Conservation (phyloP, 1,140 invertebrate genomes). For the Philotrypesis tridentata region DNA sequence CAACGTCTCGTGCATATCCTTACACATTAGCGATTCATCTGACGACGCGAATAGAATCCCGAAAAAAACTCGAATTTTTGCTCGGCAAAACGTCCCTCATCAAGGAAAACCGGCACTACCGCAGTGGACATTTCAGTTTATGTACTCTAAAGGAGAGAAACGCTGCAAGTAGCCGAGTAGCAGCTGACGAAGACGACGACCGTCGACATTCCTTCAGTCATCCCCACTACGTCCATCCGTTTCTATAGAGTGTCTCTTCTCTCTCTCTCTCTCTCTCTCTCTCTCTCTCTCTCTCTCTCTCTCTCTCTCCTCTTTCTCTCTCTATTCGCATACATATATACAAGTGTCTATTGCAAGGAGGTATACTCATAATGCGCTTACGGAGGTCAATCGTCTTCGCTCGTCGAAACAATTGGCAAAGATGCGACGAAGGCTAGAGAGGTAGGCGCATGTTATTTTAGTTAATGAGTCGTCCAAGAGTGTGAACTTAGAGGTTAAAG, state of each 20-base stretch:
- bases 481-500: not conserved
- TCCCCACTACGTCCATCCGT: not conserved
- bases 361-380: not conserved
- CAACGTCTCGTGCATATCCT: no score
- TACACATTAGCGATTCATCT: not conserved
- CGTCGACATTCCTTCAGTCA: conserved; percentile 13
- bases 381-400: conserved; percentile 10
- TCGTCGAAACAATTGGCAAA: not conserved
- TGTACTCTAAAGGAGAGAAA: conserved; percentile 38
- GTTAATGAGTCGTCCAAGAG: not conserved
- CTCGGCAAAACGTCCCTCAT: not conserved
- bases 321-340: not conserved
- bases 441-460: not conserved
- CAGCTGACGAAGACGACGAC: not conserved
- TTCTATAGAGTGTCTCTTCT: no score
- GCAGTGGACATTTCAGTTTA: not conserved
- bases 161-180: not conserved
- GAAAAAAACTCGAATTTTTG: not conserved
- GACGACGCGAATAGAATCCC: not conserved
- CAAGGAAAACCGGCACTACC: not conserved
- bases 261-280: not conserved
- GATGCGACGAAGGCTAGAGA: not conserved
- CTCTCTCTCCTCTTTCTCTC: not conserved
- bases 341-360: not conserved
- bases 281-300: not conserved